Evolutionary conservation across 2,888 invertebrate genomes (phyloP).

Genomic region (Sarcophaga carnaria): DNA sequence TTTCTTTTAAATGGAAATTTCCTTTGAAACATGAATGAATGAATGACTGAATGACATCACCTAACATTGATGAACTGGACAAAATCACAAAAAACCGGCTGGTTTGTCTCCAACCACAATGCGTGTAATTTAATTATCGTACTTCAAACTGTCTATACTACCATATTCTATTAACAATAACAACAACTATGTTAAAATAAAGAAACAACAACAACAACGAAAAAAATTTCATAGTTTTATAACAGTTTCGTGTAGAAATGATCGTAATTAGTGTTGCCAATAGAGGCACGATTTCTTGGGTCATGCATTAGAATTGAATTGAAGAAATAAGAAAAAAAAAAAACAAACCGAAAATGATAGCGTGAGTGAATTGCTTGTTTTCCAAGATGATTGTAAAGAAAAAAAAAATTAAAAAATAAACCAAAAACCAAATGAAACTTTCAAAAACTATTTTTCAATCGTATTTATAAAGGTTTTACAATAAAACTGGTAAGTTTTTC

Average conservation of each 20-base stretch:
- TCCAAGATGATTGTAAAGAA: neutral
- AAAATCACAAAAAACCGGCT: neutral
- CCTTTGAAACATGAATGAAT: conserved; percentile 10
- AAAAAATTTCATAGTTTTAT: conserved; percentile 14
- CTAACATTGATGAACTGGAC: conserved; percentile 42
- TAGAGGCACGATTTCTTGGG: conserved; percentile 42
- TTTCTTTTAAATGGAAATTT: conserved; percentile 30
- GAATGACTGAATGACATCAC: conserved; percentile 11
- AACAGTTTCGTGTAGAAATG: conserved; percentile 44
- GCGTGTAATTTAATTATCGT: conserved; percentile 55
- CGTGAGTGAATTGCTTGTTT: conserved; percentile 36
- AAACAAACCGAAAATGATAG: neutral
- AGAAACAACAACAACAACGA: conserved; percentile 7
- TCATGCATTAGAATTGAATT: conserved; percentile 30
- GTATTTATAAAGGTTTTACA: neutral
- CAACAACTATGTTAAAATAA: neutral
- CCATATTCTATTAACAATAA: neutral
- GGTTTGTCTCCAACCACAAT: conserved; percentile 40
- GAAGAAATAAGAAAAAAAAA: conserved; percentile 14
- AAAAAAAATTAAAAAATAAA: neutral
- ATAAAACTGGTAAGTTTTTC: neutral
- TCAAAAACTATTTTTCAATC: neutral
- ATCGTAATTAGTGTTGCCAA: conserved; percentile 46
- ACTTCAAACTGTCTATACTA: neutral
- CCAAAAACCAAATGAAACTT: neutral